phyloP scores from a whole-genome alignment of 1,140 invertebrate species.

The Panagrolaimus sp. region DNA sequence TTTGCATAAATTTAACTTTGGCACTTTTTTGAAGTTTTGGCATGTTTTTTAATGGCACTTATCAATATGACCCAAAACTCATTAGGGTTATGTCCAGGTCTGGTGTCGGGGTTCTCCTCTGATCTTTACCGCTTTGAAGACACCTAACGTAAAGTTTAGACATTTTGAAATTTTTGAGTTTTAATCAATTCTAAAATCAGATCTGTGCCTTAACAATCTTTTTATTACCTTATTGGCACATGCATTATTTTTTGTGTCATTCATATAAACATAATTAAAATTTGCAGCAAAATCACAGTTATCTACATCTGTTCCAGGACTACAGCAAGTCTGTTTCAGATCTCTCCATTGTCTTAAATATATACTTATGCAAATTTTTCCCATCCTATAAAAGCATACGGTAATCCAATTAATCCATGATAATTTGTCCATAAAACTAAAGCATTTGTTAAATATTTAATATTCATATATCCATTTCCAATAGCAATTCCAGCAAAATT shows the following conservation, averaged over 20 bases:
- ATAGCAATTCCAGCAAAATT: slow-evolving; percentile 31
- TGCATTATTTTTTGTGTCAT: slow-evolving; percentile 17
- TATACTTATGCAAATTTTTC: background rate
- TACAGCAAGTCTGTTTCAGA: slow-evolving; percentile 23
- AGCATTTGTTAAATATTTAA: slow-evolving; percentile 29
- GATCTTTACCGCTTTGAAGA: too few species aligned
- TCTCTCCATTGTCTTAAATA: slow-evolving; percentile 25
- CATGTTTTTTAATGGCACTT: too few species aligned
- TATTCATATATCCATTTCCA: slow-evolving; percentile 33
- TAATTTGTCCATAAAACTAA: slow-evolving; percentile 21
- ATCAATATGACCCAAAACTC: too few species aligned
- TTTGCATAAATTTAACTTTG: too few species aligned
- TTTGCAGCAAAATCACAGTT: slow-evolving; percentile 26
- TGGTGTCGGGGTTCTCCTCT: too few species aligned
- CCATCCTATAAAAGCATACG: background rate
- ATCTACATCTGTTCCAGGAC: background rate
- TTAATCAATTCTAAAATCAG: too few species aligned
- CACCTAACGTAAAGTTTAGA: too few species aligned
- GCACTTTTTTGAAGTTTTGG: too few species aligned
- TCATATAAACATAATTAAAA: slow-evolving; percentile 10
- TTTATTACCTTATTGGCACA: slow-evolving; percentile 26
- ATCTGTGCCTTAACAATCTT: too few species aligned
- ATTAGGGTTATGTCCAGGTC: too few species aligned
- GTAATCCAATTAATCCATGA: slow-evolving; percentile 26
- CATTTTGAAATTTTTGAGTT: too few species aligned